phyloP scores from a whole-genome alignment of 1,140 invertebrate species.

The Triops cancriformis region DNA sequence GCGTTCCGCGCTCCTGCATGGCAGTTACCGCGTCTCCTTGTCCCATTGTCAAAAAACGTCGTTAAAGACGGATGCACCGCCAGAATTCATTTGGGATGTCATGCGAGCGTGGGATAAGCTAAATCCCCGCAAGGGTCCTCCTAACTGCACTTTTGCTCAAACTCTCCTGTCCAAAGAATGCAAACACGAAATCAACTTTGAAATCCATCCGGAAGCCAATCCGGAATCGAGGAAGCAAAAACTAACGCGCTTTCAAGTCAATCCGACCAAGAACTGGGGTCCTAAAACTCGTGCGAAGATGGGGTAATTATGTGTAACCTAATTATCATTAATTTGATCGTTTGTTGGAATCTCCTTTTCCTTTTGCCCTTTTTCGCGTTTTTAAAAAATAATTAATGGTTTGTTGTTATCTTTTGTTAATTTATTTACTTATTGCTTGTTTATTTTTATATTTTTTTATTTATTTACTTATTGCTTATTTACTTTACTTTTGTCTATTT shows the following conservation, averaged over 20 bases:
- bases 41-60: slow-evolving; percentile 82
- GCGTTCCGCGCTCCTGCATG: slow-evolving; percentile 84
- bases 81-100: slow-evolving; percentile 84
- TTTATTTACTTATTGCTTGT: not conserved
- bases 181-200: slow-evolving; percentile 50
- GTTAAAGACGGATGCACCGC: slow-evolving; percentile 89
- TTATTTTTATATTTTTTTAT: not conserved
- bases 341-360: not conserved
- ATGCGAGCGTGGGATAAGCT: slow-evolving; percentile 67
- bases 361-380: no score
- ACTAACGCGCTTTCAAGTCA: slow-evolving; percentile 71
- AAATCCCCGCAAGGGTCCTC: slow-evolving; percentile 27
- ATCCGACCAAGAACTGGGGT: slow-evolving; percentile 80
- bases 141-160: not conserved
- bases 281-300: slow-evolving; percentile 42
- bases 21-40: slow-evolving; percentile 82
- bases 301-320: slow-evolving; percentile 17
- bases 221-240: slow-evolving; percentile 64
- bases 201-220: slow-evolving; percentile 61
- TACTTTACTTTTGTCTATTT: not conserved
- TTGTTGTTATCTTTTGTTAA: not conserved
- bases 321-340: not conserved
- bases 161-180: slow-evolving; percentile 49
- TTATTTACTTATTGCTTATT: not conserved
- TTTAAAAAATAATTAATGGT: not conserved